Conservation (phyloP, 2,113 vertebrate species). For the Phalacrocorax carbo region DNA sequence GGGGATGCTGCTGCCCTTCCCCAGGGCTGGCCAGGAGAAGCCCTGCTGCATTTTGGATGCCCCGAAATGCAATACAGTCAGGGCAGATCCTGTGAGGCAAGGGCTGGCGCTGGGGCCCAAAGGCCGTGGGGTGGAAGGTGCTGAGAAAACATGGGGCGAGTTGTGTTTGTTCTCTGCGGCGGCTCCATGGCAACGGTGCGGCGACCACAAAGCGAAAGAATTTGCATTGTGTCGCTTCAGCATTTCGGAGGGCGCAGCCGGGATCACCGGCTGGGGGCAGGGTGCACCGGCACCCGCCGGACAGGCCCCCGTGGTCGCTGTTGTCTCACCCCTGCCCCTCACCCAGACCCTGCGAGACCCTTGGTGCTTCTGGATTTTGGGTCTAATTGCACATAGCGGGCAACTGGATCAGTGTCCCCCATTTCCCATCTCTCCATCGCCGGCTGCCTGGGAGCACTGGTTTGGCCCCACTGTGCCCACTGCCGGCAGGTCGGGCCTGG, state of each 20-base stretch:
- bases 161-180: slow-evolving; percentile 58
- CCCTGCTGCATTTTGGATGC: background rate
- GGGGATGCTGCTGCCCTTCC: background rate
- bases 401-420: background rate
- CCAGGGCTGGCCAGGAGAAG: background rate
- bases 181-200: slow-evolving; percentile 63
- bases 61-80: accelerated
- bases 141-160: slow-evolving; percentile 53
- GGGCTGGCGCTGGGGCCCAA: background rate
- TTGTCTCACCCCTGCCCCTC: accelerated
- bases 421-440: background rate
- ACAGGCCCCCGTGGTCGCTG: accelerated
- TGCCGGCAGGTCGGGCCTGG: background rate
- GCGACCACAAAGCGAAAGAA: slow-evolving; percentile 58
- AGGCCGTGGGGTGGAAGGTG: slow-evolving; percentile 33
- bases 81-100: background rate
- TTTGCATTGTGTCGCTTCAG: slow-evolving; percentile 69
- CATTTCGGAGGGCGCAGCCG: slow-evolving; percentile 28
- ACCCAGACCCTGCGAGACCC: background rate
- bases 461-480: background rate
- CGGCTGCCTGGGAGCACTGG: accelerated
- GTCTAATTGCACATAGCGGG: accelerated
- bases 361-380: background rate
- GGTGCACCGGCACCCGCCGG: background rate
- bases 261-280: slow-evolving; percentile 42